Evolutionary conservation across 37 sponge, comb jelly and placozoan genomes (phyloP).

Genomic region (Corticium candelabrum): DNA sequence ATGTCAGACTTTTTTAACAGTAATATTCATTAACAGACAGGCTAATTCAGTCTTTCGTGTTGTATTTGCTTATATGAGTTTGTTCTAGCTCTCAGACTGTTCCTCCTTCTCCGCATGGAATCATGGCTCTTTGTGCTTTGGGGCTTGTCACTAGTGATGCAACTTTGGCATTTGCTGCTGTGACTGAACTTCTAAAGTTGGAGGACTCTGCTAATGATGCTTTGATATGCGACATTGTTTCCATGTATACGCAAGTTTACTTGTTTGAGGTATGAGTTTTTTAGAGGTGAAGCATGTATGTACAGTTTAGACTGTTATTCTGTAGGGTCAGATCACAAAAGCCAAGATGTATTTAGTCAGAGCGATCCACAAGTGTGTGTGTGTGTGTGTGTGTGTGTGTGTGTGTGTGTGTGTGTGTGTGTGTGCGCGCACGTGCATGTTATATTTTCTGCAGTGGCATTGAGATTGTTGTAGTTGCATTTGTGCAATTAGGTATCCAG

Average conservation of each 20-base stretch:
- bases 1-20: no score
- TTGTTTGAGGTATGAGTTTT: not conserved
- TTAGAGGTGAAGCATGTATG: not conserved
- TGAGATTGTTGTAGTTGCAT: no score
- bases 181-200: not conserved
- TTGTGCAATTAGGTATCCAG: not conserved
- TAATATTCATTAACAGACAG: no score
- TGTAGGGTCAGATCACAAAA: not conserved
- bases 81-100: not conserved
- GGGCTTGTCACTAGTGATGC: not conserved
- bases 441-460: no score
- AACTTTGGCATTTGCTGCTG: not conserved
- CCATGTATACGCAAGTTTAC: not conserved
- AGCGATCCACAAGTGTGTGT: not conserved
- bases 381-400: no score
- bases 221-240: not conserved
- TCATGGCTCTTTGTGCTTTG: not conserved
- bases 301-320: not conserved
- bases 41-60: slow-evolving; percentile 8
- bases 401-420: no score
- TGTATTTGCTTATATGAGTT: not conserved
- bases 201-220: not conserved
- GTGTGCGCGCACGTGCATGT: no score
- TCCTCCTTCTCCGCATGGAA: not conserved
- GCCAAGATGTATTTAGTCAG: not conserved